A percentile compares a stretch with the other conserved stretches of the same genome.
Evolutionary conservation across 2,113 vertebrate genomes (phyloP).

Genomic region (Eptesicus fuscus): DNA sequence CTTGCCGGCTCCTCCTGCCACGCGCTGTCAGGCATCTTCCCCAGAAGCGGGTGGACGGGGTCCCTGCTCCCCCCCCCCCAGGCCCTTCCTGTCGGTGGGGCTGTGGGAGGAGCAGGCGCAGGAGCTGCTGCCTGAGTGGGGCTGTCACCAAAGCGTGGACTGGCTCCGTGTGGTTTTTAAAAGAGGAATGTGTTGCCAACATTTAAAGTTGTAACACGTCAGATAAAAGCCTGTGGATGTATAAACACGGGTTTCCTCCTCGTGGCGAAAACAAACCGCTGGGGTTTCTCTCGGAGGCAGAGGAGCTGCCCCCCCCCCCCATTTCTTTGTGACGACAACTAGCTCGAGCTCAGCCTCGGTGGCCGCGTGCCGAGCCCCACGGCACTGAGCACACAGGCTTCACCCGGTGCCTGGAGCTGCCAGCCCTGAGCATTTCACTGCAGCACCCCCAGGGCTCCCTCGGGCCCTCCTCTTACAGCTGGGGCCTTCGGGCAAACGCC

Average conservation of each 20-base stretch:
- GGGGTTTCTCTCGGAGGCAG: not conserved
- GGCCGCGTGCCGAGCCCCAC: too few relatives aligned
- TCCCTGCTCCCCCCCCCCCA: too few relatives aligned
- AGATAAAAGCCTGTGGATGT: constrained; percentile 44
- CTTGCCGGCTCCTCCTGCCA: too few relatives aligned
- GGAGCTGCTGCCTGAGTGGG: too few relatives aligned
- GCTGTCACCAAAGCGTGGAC: not conserved
- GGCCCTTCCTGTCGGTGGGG: too few relatives aligned
- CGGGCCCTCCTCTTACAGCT: not conserved
- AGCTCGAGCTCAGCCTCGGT: not conserved
- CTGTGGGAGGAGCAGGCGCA: too few relatives aligned
- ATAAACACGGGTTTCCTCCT: not conserved
- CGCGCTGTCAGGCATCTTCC: too few relatives aligned
- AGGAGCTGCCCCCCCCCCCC: not conserved
- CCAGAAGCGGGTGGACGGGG: too few relatives aligned
- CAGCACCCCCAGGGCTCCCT: not conserved
- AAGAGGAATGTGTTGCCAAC: constrained; percentile 43
- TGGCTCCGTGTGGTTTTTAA: constrained; percentile 7
- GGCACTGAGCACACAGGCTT: not conserved
- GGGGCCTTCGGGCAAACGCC: not conserved
- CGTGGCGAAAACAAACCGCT: constrained; percentile 24
- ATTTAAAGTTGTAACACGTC: constrained; percentile 38
- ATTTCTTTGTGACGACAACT: not conserved
- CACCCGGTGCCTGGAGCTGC: not conserved
- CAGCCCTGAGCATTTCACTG: not conserved